Evolutionary conservation across 2,797 vertebrate species (phyloP).

Genomic region (Microtus agrestis): DNA sequence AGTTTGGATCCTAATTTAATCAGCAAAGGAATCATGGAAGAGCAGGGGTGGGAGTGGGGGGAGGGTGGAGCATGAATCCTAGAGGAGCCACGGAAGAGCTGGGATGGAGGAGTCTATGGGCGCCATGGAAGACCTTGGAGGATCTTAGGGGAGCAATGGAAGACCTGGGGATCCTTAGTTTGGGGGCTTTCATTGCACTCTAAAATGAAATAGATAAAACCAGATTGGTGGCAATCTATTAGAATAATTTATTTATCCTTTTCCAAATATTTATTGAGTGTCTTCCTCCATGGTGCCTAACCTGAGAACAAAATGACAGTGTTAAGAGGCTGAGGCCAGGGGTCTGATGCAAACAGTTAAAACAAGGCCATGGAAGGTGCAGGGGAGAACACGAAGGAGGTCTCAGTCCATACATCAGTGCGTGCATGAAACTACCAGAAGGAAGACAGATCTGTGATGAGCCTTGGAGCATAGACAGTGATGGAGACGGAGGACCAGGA

Average conservation of each 20-base stretch:
- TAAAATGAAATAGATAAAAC: slow-evolving; percentile 10
- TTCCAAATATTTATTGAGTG: background rate
- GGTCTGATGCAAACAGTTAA: background rate
- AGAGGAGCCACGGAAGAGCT: background rate
- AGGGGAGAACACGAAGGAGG: background rate
- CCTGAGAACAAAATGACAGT: background rate
- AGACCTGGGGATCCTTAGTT: background rate
- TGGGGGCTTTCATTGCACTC: background rate
- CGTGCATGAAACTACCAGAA: background rate
- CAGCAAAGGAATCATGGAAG: background rate
- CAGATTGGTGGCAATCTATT: background rate
- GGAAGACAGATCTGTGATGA: background rate
- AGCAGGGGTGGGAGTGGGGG: background rate
- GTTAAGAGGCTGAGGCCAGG: background rate
- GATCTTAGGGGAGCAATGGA: background rate
- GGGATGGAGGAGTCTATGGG: background rate
- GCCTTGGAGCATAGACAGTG: background rate
- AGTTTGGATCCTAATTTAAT: background rate
- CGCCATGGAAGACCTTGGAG: too few relatives aligned
- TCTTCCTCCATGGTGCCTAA: background rate
- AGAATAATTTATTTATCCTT: slow-evolving; percentile 32
- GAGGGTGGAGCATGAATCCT: too few relatives aligned
- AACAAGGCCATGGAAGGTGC: background rate
- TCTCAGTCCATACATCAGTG: background rate
- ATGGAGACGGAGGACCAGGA: background rate